Evolutionary conservation across 2,113 vertebrate genomes (phyloP).

Genomic region (Rhea americana): DNA sequence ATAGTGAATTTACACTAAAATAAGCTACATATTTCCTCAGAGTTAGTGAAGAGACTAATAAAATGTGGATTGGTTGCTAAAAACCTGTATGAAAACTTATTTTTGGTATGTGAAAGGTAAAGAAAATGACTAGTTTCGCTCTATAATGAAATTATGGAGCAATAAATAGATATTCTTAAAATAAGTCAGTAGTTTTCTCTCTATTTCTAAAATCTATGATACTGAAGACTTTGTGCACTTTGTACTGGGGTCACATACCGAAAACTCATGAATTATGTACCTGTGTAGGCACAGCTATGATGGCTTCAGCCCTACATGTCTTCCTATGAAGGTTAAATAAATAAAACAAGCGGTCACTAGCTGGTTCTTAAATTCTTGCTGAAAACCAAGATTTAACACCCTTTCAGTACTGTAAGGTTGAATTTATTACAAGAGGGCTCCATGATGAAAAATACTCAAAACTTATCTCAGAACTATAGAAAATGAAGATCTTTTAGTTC

Average conservation of each 20-base stretch:
- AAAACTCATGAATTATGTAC: conserved; percentile 33
- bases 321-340: conserved; percentile 56
- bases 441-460: not conserved
- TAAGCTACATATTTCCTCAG: conserved; percentile 10
- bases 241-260: not conserved
- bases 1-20: conserved; percentile 23
- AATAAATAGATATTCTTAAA: conserved; percentile 30
- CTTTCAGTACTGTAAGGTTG: conserved; percentile 13
- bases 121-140: conserved; percentile 48
- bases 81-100: conserved; percentile 28
- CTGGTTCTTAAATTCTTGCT: conserved; percentile 40
- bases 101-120: conserved; percentile 25
- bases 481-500: not conserved
- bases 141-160: conserved; percentile 46
- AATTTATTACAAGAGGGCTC: conserved; percentile 37
- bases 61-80: conserved; percentile 52
- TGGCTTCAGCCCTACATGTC: not conserved
- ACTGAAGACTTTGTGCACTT: not conserved
- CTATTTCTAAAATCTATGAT: conserved; percentile 4
- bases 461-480: not conserved
- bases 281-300: conserved; percentile 40
- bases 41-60: conserved; percentile 40
- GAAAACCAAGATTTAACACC: conserved; percentile 14
- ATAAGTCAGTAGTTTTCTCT: conserved; percentile 36
- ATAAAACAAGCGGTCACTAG: conserved; percentile 25